Percentiles rank a stretch among this genome's conserved stretches.
Conservation (phyloP, 2,888 invertebrate genomes). For the Drosophila vallismaia region DNA sequence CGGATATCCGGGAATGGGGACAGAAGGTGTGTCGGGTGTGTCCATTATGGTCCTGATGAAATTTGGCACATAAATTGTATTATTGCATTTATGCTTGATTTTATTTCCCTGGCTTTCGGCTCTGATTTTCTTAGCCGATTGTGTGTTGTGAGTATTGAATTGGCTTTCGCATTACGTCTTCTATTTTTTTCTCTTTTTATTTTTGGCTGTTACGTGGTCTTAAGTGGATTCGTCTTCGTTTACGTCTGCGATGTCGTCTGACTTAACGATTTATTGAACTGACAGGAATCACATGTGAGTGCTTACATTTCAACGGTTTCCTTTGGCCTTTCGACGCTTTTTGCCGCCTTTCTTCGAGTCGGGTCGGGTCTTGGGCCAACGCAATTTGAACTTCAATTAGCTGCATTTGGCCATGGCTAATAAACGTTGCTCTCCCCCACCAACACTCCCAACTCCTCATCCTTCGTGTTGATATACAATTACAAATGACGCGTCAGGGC, state of each 20-base stretch:
- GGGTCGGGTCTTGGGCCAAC: slow-evolving; percentile 49
- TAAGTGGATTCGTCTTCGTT: slow-evolving; percentile 71
- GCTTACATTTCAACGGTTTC: slow-evolving; percentile 71
- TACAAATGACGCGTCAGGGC: slow-evolving; percentile 74
- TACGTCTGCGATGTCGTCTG: slow-evolving; percentile 43
- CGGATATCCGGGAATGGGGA: slow-evolving; percentile 15
- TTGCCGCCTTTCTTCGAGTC: slow-evolving; percentile 38
- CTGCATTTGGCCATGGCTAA: slow-evolving; percentile 65
- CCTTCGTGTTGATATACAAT: slow-evolving; percentile 61
- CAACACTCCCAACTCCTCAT: neutral
- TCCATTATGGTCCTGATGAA: slow-evolving; percentile 55
- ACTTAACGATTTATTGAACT: slow-evolving; percentile 49
- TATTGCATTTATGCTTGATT: slow-evolving; percentile 80
- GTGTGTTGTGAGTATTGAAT: slow-evolving; percentile 70
- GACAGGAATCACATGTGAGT: slow-evolving; percentile 46
- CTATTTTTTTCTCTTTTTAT: neutral
- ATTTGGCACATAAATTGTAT: slow-evolving; percentile 79
- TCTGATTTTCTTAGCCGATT: slow-evolving; percentile 66
- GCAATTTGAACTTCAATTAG: slow-evolving; percentile 77
- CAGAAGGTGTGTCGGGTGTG: slow-evolving; percentile 33
- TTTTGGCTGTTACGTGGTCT: slow-evolving; percentile 63
- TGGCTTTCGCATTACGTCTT: slow-evolving; percentile 60
- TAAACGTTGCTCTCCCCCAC: slow-evolving; percentile 45
- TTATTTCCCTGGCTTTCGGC: slow-evolving; percentile 57
- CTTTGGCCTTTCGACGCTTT: slow-evolving; percentile 20